Percentiles rank a stretch among this genome's conserved stretches.
Conservation (phyloP, 1,140 invertebrate species). For the Listronotus oregonensis region DNA sequence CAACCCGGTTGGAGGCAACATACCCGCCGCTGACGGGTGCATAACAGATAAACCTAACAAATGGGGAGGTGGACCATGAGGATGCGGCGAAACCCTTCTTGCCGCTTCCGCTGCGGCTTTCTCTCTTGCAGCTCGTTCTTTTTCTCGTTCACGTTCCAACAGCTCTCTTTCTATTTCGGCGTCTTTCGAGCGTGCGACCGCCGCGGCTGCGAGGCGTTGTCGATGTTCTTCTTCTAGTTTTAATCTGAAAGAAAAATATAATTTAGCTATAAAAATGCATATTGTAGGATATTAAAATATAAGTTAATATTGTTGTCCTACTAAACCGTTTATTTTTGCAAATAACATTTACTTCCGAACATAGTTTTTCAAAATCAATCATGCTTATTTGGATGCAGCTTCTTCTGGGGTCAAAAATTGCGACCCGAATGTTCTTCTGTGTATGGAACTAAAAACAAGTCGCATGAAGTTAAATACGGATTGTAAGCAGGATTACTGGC, state of each 20-base stretch:
- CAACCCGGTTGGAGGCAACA: slow-evolving; percentile 48
- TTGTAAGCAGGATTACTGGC: no score
- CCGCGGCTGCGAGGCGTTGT: slow-evolving; percentile 53
- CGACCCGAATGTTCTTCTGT: no score
- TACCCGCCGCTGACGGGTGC: slow-evolving; percentile 41
- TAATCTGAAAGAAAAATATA: slow-evolving; percentile 52
- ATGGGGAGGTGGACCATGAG: slow-evolving; percentile 37
- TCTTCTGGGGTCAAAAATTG: no score
- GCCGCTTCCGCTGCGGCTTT: slow-evolving; percentile 44
- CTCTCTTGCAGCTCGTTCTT: slow-evolving; percentile 54
- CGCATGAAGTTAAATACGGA: no score
- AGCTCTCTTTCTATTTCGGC: slow-evolving; percentile 60
- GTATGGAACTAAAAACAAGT: no score
- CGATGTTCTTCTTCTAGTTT: slow-evolving; percentile 72
- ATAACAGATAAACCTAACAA: slow-evolving; percentile 48
- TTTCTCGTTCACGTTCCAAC: slow-evolving; percentile 55
- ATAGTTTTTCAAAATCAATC: no score
- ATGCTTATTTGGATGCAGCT: no score
- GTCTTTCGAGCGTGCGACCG: slow-evolving; percentile 58
- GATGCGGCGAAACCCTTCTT: slow-evolving; percentile 45
- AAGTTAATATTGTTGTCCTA: no score
- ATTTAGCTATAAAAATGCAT: no score
- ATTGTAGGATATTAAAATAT: no score
- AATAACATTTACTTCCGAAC: no score
- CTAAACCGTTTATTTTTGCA: no score